A percentile compares a stretch with the other conserved stretches of the same genome.
These are phyloP conservation scores for Patagioenas fasciata DNA, from an alignment of 2,113 vertebrate species.

Conservation along the genomic window DNA sequence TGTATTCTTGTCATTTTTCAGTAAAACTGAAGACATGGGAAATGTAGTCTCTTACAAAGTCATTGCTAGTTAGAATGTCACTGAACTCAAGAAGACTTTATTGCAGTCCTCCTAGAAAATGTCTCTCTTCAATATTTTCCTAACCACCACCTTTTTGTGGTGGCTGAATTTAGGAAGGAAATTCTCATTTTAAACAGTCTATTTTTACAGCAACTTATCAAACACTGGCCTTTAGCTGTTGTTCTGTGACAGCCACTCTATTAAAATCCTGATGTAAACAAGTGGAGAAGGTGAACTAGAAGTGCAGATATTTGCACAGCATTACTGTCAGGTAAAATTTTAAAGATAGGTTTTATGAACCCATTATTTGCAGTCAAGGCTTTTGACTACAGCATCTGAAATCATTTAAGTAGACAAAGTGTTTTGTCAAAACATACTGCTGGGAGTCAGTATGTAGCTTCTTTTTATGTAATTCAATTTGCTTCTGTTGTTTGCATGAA, in stretches of 20 bases:
- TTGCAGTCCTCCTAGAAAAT: constrained; percentile 46
- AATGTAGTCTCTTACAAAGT: constrained; percentile 66
- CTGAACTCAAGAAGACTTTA: constrained; percentile 61
- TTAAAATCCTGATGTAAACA: constrained; percentile 85
- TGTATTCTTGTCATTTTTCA: not conserved
- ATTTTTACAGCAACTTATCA: constrained; percentile 81
- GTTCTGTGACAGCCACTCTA: constrained; percentile 80
- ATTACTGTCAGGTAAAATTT: constrained; percentile 85
- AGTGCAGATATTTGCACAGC: constrained; percentile 81
- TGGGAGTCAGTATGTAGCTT: constrained; percentile 76
- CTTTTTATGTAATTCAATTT: constrained; percentile 84
- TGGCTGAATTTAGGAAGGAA: constrained; percentile 75
- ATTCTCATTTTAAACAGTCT: constrained; percentile 79
- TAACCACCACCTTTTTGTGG: constrained; percentile 62
- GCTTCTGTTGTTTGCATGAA: constrained; percentile 74
- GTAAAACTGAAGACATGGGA: constrained; percentile 45
- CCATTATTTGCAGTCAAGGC: constrained; percentile 83
- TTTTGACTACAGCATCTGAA: constrained; percentile 85
- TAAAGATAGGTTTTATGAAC: constrained; percentile 84
- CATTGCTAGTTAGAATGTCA: constrained; percentile 53
- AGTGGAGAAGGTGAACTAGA: constrained; percentile 80
- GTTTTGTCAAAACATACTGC: constrained; percentile 84
- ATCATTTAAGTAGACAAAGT: constrained; percentile 86
- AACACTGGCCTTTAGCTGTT: constrained; percentile 81
- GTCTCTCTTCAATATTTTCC: constrained; percentile 48